Conservation (phyloP, 2,113 vertebrate genomes). For the Bolborhynchus lineola region DNA sequence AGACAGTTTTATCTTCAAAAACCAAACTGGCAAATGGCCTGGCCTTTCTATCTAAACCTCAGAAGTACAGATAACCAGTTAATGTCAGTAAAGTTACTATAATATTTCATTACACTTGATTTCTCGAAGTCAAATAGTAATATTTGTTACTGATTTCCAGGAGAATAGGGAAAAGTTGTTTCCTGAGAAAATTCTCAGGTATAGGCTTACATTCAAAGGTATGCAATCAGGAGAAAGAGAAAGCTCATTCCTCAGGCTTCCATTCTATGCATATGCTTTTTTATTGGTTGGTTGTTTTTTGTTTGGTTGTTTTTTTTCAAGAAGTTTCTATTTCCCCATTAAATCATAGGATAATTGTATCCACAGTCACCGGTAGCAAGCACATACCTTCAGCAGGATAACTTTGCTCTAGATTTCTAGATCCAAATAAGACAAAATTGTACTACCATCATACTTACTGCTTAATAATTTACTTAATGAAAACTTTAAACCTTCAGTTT, state of each 20-base stretch:
- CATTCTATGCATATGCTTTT: not conserved
- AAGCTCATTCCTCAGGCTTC: not conserved
- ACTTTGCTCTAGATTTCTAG: not conserved
- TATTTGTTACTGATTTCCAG: not conserved
- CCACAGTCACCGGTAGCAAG: not conserved
- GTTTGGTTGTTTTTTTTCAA: not conserved
- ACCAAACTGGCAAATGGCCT: not conserved
- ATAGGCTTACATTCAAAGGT: not conserved
- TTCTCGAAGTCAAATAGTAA: not conserved
- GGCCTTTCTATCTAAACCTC: not conserved
- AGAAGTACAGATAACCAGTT: not conserved
- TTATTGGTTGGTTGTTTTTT: not conserved
- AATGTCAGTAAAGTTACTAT: not conserved
- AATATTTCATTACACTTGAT: not conserved
- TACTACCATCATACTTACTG: not conserved
- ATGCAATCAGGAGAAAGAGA: not conserved
- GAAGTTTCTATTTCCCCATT: not conserved
- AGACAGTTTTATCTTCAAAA: conserved; percentile 3
- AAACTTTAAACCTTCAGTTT: not conserved
- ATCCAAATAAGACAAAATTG: not conserved
- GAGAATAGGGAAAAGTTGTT: not conserved
- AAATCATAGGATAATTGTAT: not conserved
- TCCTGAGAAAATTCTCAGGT: not conserved
- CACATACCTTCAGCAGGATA: not conserved
- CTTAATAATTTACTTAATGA: not conserved